Evolutionary conservation across 1,140 invertebrate species (phyloP), one percentile per base, ranked within the genome.

Genomic region (Tetraneura akinire): DNA sequence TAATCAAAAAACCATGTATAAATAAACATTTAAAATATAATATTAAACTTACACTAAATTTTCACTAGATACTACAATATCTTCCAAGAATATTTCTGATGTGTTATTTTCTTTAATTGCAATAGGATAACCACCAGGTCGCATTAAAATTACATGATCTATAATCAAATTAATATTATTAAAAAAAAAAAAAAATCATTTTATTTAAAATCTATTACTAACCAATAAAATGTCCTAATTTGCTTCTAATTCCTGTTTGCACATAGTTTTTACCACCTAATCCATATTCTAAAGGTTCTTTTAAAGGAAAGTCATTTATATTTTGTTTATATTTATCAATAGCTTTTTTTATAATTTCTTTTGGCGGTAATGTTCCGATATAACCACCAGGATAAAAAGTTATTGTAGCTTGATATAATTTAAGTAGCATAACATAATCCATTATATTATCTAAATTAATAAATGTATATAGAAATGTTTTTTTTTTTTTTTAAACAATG

Each of bases 351-450:
- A 86, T 64, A 26, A 84, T 64, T 42, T 84, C 16, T n/a, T 84
- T 81, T 14, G 84, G 82, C n/a, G 74, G 74, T 8, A 86, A 86
- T 82, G 85, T 83, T 23, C 86, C 83, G 49, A 86, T 85, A 37
- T 81, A 62, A 80, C 88, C 88, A 37, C 86, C 82, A 18, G 86
- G 87, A 83, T 89, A 86, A 70, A 90, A 86, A 1, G 86, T 83
- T 71, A 85, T 86, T 2, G 91, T 86, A n/a, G 87, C 86, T 84
- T 91, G 88, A 82, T 89, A 85, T 6, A 92, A 83, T 4, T 80
- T 47, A 11, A 80, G 23, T 14, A 80, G 18, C 60, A 62, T 80
- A 32, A 66, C 14, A 13, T 80, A 51, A 51, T 66, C 60, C 32
- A 23, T 16, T 51, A 68, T 80, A 23, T 80, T 62, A 32, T 8